Percentiles rank a stretch among this genome's conserved stretches.
phyloP scores from a whole-genome alignment of 2,113 vertebrate genomes.

The Nannobrachium achirus region DNA sequence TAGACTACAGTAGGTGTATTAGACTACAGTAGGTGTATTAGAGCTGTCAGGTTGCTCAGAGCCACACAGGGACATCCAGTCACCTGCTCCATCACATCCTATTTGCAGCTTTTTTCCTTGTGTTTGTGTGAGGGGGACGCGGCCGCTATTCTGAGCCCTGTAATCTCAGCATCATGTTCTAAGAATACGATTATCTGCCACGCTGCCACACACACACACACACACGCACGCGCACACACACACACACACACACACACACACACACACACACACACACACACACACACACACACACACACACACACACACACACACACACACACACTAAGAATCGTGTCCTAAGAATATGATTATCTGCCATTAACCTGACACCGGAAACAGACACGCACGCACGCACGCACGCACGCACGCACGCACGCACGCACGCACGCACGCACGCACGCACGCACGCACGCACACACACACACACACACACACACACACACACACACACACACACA shows the following conservation, averaged over 20 bases:
- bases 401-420: too few species aligned
- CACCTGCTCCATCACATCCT: slow-evolving; percentile 11
- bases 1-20: too few species aligned
- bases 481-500: slow-evolving; percentile 1
- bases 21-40: too few species aligned
- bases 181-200: slow-evolving; percentile 43
- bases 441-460: neutral
- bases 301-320: slow-evolving; percentile 9
- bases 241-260: too few species aligned
- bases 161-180: slow-evolving; percentile 46
- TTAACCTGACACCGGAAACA: too few species aligned
- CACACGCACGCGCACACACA: too few species aligned
- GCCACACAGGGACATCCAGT: neutral
- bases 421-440: too few species aligned
- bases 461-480: neutral
- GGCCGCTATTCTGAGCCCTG: slow-evolving; percentile 25
- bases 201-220: too few species aligned
- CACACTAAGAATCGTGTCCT: too few species aligned
- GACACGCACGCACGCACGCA: too few species aligned
- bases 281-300: neutral
- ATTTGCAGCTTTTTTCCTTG: slow-evolving; percentile 40
- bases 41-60: neutral
- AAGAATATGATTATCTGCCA: slow-evolving; percentile 42
- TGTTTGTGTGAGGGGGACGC: slow-evolving; percentile 37
- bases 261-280: neutral